These are phyloP conservation scores for Tipula lateralis DNA, from an alignment of 2,888 invertebrate genomes.

Conservation along the genomic window DNA sequence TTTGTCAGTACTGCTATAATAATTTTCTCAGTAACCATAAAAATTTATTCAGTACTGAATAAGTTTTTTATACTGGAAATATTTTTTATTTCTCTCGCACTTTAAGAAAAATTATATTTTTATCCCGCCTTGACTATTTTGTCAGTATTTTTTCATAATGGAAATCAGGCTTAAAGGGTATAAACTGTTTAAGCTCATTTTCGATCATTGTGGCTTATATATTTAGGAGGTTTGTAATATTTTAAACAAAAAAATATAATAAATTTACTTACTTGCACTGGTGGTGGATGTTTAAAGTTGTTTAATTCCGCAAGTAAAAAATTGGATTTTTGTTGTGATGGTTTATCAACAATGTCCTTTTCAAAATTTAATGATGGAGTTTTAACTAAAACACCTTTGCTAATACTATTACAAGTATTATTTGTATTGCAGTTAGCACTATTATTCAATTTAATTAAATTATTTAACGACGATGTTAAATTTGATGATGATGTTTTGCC, in stretches of 20 bases:
- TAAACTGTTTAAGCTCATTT: no score
- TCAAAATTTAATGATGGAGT: constrained; percentile 33
- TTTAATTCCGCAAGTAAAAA: constrained; percentile 36
- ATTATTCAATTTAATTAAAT: constrained; percentile 29
- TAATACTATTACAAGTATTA: constrained; percentile 31
- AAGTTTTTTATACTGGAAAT: no score
- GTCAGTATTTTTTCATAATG: no score
- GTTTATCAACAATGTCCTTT: constrained; percentile 25
- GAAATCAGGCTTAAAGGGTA: no score
- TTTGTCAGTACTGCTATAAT: no score
- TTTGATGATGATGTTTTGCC: constrained; percentile 34
- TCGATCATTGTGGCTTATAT: no score
- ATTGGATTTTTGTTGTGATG: constrained; percentile 33
- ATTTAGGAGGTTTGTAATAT: no score
- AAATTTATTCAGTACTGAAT: no score
- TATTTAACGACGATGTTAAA: constrained; percentile 15
- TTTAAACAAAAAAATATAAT: background rate
- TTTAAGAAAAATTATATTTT: no score
- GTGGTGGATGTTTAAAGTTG: constrained; percentile 36
- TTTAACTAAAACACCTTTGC: constrained; percentile 28
- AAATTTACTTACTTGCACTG: constrained; percentile 35
- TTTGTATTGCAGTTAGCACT: background rate
- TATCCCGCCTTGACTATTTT: no score
- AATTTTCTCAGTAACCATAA: no score
- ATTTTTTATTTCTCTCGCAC: no score